Percentiles rank a stretch among this genome's conserved stretches.
Evolutionary conservation across 2,797 vertebrate genomes (phyloP).

Genomic region (Sarcoramphus papa): DNA sequence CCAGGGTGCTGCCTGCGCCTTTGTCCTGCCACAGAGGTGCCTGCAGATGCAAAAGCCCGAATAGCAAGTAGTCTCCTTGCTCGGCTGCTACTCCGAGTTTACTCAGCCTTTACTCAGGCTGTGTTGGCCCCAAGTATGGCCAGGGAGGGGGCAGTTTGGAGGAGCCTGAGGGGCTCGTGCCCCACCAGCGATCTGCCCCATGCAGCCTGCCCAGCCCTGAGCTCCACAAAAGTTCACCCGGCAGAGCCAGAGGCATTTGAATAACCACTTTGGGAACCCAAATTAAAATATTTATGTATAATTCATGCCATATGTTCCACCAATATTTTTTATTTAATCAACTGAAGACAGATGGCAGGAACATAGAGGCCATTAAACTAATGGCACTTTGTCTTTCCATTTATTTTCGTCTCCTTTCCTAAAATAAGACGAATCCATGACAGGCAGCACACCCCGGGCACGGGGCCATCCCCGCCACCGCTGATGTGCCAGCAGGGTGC

Average conservation of each 20-base stretch:
- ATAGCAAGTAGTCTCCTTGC: not conserved
- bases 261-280: slow-evolving; percentile 29
- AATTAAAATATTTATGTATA: slow-evolving; percentile 72
- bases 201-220: not conserved
- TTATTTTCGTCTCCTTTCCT: slow-evolving; percentile 56
- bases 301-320: slow-evolving; percentile 72
- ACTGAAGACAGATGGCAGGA: slow-evolving; percentile 73
- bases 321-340: slow-evolving; percentile 77
- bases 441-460: not conserved
- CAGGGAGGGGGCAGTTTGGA: not conserved
- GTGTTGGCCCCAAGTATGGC: accelerated
- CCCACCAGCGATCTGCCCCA: not conserved
- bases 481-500: accelerated
- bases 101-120: not conserved
- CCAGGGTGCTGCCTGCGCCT: not conserved
- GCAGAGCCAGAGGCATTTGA: not conserved
- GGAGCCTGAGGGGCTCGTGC: not conserved
- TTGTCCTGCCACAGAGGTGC: not conserved
- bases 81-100: not conserved
- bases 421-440: not conserved
- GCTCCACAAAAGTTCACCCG: not conserved
- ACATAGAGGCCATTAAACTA: slow-evolving; percentile 72
- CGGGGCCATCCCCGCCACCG: accelerated
- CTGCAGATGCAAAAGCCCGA: not conserved
- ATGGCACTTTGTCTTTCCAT: slow-evolving; percentile 66